Conservation (phyloP, 2,888 invertebrate genomes). For the Stenchaetothrips biformis region DNA sequence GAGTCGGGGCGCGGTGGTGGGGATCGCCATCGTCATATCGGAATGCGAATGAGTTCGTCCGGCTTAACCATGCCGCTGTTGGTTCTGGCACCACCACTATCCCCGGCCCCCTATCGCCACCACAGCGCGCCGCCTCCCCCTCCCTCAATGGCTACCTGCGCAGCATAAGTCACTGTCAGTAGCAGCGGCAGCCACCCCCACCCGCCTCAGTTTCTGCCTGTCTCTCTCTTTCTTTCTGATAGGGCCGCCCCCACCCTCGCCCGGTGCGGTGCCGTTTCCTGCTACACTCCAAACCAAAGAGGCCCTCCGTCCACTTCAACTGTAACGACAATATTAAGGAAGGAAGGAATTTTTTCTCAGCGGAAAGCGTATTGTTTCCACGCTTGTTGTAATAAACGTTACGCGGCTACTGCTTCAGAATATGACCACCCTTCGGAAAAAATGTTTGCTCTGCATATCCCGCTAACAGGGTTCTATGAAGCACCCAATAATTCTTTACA, state of each 20-base stretch:
- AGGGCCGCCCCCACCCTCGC: not conserved
- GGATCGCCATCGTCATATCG: not conserved
- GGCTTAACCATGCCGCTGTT: not conserved
- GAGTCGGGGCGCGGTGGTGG: no score
- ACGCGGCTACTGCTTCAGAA: no score
- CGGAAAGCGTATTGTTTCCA: no score
- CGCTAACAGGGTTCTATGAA: no score
- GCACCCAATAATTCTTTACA: no score
- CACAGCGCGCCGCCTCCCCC: not conserved
- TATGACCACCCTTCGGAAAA: no score
- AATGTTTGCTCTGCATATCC: no score
- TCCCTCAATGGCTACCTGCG: not conserved
- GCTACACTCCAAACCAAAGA: not conserved
- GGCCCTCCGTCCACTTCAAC: no score
- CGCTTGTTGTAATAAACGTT: no score
- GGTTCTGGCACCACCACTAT: no score
- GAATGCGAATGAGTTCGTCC: not conserved
- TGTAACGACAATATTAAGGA: no score
- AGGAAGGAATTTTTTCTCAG: no score
- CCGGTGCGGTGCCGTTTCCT: not conserved
- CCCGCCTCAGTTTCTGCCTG: not conserved
- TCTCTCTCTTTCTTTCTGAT: not conserved
- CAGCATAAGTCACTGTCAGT: constrained; percentile 23
- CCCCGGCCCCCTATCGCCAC: not conserved
- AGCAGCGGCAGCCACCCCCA: not conserved